Base-by-base conservation (phyloP, 2,113 vertebrate genomes). In the Tiliqua scincoides region DNA sequence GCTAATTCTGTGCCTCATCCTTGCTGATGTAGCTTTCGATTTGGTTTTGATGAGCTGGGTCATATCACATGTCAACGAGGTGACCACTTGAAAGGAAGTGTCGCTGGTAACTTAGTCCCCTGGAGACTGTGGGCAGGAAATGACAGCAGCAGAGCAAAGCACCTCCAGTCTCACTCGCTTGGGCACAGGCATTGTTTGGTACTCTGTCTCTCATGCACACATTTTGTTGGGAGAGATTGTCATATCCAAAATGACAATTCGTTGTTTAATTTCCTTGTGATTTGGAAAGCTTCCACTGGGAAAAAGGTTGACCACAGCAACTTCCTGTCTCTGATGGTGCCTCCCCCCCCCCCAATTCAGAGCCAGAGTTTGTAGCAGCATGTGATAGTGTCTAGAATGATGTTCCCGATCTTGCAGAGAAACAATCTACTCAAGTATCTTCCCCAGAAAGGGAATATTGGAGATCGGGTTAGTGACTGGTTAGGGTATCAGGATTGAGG, bases 1-100 rank as follows among this genome's bases (percentile, higher is more conserved):
- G 67, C 75, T 43, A 84, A 83, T 67, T 74, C 57, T 79, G 10
- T 1, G 18, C 37, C 63, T 75, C 73, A 71, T 82, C 79, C 79
- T 85, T 65, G 82, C 32, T 72, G 65, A 77, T 17, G 32, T 84
- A 59, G 74, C 79, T 73, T 68, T 84, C 72, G 32, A 85, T 81
- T 79, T n/a, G 48, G n/a, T 52, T 68, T 85, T 91, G 65, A 43
- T 85, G 89, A 84, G 68, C 40, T 14, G 15, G 82, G 76, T 82
- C 68, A 32, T 74, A 23, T n/a, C 85, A 35, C 84, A 91, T 80
- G 82, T 88, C 70, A 84, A 2, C 0, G 25, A 65, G 63, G 85
- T 18, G 82, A 35, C 83, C 62, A 20, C 85, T 87, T 54, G 90
- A 82, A 91, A 89, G 89, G 84, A 74, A 54, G 7, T 61, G 52